phyloP scores from a whole-genome alignment of 2,113 vertebrate genomes.

The Plecotus auritus region DNA sequence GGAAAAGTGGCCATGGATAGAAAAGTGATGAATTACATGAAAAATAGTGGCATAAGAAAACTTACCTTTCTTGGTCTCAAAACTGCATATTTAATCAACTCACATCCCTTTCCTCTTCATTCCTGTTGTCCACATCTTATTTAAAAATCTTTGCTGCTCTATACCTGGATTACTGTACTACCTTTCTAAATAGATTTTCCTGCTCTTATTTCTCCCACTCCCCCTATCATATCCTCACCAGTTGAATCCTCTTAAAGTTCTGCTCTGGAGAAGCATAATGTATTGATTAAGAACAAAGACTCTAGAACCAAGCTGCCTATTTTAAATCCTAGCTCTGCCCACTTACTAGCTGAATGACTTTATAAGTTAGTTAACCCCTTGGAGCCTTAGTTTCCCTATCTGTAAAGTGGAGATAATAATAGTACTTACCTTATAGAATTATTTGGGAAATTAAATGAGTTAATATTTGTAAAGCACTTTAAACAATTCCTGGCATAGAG shows the following conservation, averaged over 20 bases:
- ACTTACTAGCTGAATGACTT: not conserved
- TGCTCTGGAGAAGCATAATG: not conserved
- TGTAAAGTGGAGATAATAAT: not conserved
- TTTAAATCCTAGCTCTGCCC: slow-evolving; percentile 8
- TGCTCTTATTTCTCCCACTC: not conserved
- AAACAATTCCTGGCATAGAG: not conserved
- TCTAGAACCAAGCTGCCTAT: not conserved
- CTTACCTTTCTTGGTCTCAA: not conserved
- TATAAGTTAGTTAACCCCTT: not conserved
- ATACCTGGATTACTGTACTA: not conserved
- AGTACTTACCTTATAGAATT: not conserved
- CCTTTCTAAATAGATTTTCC: not conserved
- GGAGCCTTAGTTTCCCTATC: not conserved
- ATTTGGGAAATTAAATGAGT: slow-evolving; percentile 28
- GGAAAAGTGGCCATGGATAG: slow-evolving; percentile 14
- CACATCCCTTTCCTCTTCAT: slow-evolving; percentile 12
- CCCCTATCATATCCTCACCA: not conserved
- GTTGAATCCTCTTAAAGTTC: not conserved
- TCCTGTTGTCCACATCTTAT: not conserved
- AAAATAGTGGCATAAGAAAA: not conserved
- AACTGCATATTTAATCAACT: not conserved
- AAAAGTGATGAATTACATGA: slow-evolving; percentile 22
- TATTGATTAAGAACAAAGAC: not conserved
- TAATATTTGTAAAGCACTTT: slow-evolving; percentile 30
- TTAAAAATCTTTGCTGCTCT: not conserved